Evolutionary conservation across 2,797 vertebrate species (phyloP).

Genomic region (Clarias pachynema): DNA sequence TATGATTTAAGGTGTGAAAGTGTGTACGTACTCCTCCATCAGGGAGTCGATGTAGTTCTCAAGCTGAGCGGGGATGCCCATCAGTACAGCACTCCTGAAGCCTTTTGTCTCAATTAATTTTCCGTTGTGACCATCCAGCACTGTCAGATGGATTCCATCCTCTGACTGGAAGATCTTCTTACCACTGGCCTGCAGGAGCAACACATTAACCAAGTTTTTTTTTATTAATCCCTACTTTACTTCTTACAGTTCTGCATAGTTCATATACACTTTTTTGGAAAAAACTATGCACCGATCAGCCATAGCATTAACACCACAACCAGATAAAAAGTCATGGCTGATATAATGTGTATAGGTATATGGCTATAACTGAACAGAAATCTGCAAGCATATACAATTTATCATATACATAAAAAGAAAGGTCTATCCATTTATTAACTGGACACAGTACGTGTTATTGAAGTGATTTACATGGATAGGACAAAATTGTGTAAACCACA

Average conservation of each 20-base stretch:
- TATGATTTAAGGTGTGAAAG: background rate
- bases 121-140: conserved; percentile 82
- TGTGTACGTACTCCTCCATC: conserved; percentile 80
- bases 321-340: too few species aligned
- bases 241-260: background rate
- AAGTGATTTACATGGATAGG: background rate
- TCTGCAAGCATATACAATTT: background rate
- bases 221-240: background rate
- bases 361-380: background rate
- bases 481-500: background rate
- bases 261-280: background rate
- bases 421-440: background rate
- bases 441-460: background rate
- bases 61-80: conserved; percentile 88
- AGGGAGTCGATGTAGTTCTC: conserved; percentile 83
- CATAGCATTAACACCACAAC: too few species aligned
- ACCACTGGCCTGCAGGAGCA: conserved; percentile 79
- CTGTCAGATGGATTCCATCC: conserved; percentile 87
- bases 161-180: conserved; percentile 81
- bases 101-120: conserved; percentile 76
- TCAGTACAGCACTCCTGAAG: conserved; percentile 84
- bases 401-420: background rate
- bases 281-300: too few species aligned
- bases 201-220: background rate
- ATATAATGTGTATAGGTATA: too few species aligned